Conservation (phyloP, 2,888 invertebrate species). For the Trachelus tabidus region DNA sequence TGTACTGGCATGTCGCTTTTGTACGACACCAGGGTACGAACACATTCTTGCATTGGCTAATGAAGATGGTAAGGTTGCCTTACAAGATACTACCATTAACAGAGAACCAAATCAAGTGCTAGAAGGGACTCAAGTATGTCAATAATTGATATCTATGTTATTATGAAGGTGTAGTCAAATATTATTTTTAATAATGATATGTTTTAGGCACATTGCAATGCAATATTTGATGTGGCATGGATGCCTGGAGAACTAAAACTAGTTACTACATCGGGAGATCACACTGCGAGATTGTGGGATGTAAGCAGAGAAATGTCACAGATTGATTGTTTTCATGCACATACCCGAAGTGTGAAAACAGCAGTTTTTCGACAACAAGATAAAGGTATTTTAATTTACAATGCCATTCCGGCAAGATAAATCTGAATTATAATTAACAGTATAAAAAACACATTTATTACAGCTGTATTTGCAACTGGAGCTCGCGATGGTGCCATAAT, state of each 20-base stretch:
- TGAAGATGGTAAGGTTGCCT: slow-evolving; percentile 82
- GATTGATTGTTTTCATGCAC: slow-evolving; percentile 77
- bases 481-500: slow-evolving; percentile 88
- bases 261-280: slow-evolving; percentile 88
- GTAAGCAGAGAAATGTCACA: slow-evolving; percentile 66
- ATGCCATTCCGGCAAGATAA: slow-evolving; percentile 1
- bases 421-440: neutral
- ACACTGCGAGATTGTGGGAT: slow-evolving; percentile 85
- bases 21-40: slow-evolving; percentile 74
- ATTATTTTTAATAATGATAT: slow-evolving; percentile 17
- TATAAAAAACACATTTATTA: slow-evolving; percentile 33
- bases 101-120: slow-evolving; percentile 36
- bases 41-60: slow-evolving; percentile 85
- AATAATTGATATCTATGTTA: neutral
- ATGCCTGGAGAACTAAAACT: slow-evolving; percentile 80
- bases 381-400: slow-evolving; percentile 58
- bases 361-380: slow-evolving; percentile 79
- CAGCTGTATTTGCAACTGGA: slow-evolving; percentile 86
- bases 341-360: slow-evolving; percentile 85
- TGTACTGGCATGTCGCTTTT: slow-evolving; percentile 84
- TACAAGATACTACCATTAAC: slow-evolving; percentile 62
- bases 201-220: slow-evolving; percentile 79
- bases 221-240: slow-evolving; percentile 92
- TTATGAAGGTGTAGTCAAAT: neutral
- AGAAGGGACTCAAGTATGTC: slow-evolving; percentile 69